Conservation (phyloP, 2,113 vertebrate genomes). For the Archocentrus centrarchus region DNA sequence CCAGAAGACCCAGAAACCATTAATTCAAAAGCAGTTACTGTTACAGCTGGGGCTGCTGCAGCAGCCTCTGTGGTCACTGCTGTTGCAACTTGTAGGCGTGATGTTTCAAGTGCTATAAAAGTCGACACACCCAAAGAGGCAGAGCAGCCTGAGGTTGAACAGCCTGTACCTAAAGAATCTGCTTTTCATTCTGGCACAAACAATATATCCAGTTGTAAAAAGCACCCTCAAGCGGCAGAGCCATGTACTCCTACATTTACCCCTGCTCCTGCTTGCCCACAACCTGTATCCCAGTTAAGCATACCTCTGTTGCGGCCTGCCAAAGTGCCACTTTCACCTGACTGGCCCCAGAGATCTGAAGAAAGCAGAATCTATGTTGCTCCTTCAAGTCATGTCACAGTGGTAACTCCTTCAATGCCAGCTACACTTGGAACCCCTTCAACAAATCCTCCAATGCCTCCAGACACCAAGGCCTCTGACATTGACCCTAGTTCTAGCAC, state of each 20-base stretch:
- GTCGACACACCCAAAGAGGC: constrained; percentile 83
- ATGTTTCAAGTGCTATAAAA: constrained; percentile 76
- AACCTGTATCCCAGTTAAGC: constrained; percentile 76
- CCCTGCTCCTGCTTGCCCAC: constrained; percentile 43
- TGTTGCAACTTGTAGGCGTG: constrained; percentile 81
- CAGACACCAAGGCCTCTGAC: constrained; percentile 95
- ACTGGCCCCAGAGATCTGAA: constrained; percentile 91
- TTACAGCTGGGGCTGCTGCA: constrained; percentile 66
- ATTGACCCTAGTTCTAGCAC: constrained; percentile 94
- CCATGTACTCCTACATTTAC: constrained; percentile 56
- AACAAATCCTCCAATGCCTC: constrained; percentile 83
- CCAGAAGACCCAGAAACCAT: constrained; percentile 80
- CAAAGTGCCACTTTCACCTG: constrained; percentile 76
- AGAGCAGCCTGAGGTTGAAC: constrained; percentile 82
- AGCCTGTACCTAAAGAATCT: constrained; percentile 84
- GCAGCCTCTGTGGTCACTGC: constrained; percentile 79
- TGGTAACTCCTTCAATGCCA: constrained; percentile 69
- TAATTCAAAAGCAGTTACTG: constrained; percentile 78
- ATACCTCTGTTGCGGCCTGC: constrained; percentile 63
- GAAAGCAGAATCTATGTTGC: constrained; percentile 84
- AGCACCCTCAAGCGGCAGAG: constrained; percentile 56
- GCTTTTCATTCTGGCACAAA: constrained; percentile 79
- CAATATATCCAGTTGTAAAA: constrained; percentile 71
- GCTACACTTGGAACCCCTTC: constrained; percentile 69
- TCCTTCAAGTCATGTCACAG: constrained; percentile 83